Percentiles rank a stretch among this genome's conserved stretches.
Conservation (phyloP, 2,797 vertebrate species). For the Syngnathus acus region DNA sequence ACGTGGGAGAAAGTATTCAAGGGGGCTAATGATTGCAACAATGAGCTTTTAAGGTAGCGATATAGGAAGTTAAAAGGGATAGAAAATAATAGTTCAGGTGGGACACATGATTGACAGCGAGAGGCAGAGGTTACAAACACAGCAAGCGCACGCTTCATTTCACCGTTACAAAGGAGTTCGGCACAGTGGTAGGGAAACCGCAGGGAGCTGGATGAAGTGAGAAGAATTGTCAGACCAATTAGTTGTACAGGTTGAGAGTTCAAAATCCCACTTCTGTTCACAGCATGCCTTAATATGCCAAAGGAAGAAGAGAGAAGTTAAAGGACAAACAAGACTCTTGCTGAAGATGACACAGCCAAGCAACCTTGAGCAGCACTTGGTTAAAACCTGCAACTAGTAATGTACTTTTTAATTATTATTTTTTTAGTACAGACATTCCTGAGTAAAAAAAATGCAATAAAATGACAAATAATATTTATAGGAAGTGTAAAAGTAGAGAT, state of each 20-base stretch:
- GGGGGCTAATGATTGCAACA: conserved; percentile 20
- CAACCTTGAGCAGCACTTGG: neutral
- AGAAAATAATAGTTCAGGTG: conserved; percentile 22
- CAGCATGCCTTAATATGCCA: conserved; percentile 7
- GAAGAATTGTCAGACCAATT: conserved; percentile 34
- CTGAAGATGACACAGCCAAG: neutral
- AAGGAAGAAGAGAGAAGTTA: neutral
- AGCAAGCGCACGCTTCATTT: conserved; percentile 28
- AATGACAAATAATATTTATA: too few relatives aligned
- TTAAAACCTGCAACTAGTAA: neutral
- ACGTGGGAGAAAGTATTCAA: conserved; percentile 34
- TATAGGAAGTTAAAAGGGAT: conserved; percentile 34
- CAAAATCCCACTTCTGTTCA: conserved; percentile 23
- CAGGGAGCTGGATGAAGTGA: conserved; percentile 19
- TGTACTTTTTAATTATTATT: too few relatives aligned
- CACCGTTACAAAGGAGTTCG: conserved; percentile 21
- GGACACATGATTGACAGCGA: conserved; percentile 33
- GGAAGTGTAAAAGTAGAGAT: too few relatives aligned
- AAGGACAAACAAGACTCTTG: neutral
- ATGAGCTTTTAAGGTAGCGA: conserved; percentile 27
- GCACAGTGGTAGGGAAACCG: conserved; percentile 21
- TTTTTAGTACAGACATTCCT: too few relatives aligned
- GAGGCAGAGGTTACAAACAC: conserved; percentile 37
- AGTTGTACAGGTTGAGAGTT: conserved; percentile 30
- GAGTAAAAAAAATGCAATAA: too few relatives aligned